These are phyloP conservation scores for Desoria tigrina DNA, from an alignment of 2,888 invertebrate genomes.

Conservation along the genomic window DNA sequence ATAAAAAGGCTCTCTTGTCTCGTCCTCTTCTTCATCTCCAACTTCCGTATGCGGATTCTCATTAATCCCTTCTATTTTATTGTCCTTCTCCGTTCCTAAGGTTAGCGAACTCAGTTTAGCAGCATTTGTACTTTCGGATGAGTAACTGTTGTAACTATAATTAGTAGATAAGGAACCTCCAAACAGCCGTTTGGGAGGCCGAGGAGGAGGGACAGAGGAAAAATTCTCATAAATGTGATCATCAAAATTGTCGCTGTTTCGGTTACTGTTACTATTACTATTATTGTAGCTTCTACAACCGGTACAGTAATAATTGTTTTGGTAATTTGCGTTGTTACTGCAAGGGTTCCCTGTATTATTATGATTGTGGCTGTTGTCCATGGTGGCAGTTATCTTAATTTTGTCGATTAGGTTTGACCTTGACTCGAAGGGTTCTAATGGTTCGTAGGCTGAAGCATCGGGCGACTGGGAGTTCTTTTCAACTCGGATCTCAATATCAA, in stretches of 20 bases:
- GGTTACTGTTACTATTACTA: too few relatives aligned
- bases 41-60: slow-evolving; percentile 19
- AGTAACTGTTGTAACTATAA: slow-evolving; percentile 24
- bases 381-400: slow-evolving; percentile 1
- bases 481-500: slow-evolving; percentile 41
- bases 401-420: slow-evolving; percentile 8
- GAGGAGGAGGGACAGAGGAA: too few relatives aligned
- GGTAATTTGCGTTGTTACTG: too few relatives aligned
- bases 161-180: slow-evolving; percentile 22
- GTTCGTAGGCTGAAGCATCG: slow-evolving; percentile 24
- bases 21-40: slow-evolving; percentile 24
- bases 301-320: too few relatives aligned
- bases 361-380: slow-evolving; percentile 7
- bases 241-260: too few relatives aligned
- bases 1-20: slow-evolving; percentile 44
- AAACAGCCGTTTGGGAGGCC: too few relatives aligned
- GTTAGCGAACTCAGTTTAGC: slow-evolving; percentile 21
- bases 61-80: not conserved
- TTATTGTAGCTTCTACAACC: too few relatives aligned
- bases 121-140: too few relatives aligned
- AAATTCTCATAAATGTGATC: too few relatives aligned
- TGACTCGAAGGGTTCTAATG: slow-evolving; percentile 30
- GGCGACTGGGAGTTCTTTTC: slow-evolving; percentile 27
- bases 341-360: too few relatives aligned
- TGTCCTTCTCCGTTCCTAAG: too few relatives aligned